Percentiles rank a stretch among this genome's conserved stretches.
These are phyloP conservation scores for Trachymyrmex cornetzi DNA, from an alignment of 1,140 invertebrate genomes.

Conservation along the genomic window DNA sequence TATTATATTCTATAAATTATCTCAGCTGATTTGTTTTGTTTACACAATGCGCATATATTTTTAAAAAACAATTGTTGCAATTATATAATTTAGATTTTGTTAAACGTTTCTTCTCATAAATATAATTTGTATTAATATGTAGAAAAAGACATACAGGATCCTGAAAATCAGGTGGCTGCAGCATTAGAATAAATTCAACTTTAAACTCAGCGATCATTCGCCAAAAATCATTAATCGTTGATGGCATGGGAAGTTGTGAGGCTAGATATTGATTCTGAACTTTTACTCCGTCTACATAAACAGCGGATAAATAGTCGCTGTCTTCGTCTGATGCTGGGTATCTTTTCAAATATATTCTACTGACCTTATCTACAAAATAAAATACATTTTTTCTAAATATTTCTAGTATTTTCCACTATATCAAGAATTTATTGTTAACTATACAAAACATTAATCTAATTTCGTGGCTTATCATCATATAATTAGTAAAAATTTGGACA, in stretches of 20 bases:
- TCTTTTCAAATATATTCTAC: slow-evolving; percentile 75
- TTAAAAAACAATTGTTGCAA: neutral
- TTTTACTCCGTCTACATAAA: slow-evolving; percentile 74
- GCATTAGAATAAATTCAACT: slow-evolving; percentile 89
- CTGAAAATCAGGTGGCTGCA: slow-evolving; percentile 79
- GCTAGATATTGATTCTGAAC: slow-evolving; percentile 93
- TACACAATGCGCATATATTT: neutral
- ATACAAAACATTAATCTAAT: neutral
- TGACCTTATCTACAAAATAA: slow-evolving; percentile 55
- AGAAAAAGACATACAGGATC: slow-evolving; percentile 70
- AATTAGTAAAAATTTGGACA: neutral
- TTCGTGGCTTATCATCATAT: neutral
- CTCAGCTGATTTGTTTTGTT: neutral
- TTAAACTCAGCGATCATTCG: slow-evolving; percentile 93
- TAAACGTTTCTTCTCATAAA: neutral
- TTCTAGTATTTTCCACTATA: neutral
- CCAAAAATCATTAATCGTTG: slow-evolving; percentile 97
- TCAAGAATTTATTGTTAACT: neutral
- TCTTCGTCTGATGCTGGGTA: slow-evolving; percentile 75
- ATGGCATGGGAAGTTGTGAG: slow-evolving; percentile 95
- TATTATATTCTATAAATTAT: neutral
- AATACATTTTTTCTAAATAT: neutral
- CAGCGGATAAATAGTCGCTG: slow-evolving; percentile 78
- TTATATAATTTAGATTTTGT: neutral
- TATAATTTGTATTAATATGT: neutral